Evolutionary conservation across 2,888 invertebrate species (phyloP), one percentile per base, ranked within the genome.

Genomic region (Lysandra bellargus): DNA sequence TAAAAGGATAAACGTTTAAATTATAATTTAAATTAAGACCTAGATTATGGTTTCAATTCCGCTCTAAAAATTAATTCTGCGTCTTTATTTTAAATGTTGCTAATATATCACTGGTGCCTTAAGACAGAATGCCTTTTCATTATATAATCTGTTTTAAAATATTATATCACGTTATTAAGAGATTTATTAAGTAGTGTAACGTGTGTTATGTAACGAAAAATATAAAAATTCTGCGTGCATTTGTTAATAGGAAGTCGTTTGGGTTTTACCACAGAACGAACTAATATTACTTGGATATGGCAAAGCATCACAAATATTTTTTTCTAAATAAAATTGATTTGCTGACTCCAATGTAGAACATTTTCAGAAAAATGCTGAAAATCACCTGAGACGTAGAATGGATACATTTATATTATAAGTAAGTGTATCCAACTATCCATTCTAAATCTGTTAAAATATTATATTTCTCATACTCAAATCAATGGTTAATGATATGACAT

Each of bases 211-310:
- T 69, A 37, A 69, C 69, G 69, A 5, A 37, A 69, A 69, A 69
- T 37, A 33, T 69, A 37, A 69, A 69, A 69, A 69, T 69, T 69
- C 33, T 14, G 37, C 69, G 33, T 14, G 33, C 33, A 69, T 69
- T 69, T 69, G 33, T 69, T 69, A 69, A 37, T 69, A 69, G 33
- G 69, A 69, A 69, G 69, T 69, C 33, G 69, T 69, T 69, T 69
- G 17, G 69, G 69, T 69, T 37, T 69, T 69, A 2, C 33, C 69
- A 37, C 37, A 69, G 69, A 69, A 30, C 4, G 2, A 30, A 30
- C 30, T n/a, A 64, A 7, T 4, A 7, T 4, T 0, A 7, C 69
- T 14, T 69, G 33, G 33, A 37, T 69, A 33, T 33, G 33, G 69
- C 23, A 64, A 30, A 0, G n/a, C n/a, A 9, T n/a, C 44, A 9